Evolutionary conservation across 2,888 invertebrate genomes (phyloP).

Genomic region (Pardosa pseudoannulata): DNA sequence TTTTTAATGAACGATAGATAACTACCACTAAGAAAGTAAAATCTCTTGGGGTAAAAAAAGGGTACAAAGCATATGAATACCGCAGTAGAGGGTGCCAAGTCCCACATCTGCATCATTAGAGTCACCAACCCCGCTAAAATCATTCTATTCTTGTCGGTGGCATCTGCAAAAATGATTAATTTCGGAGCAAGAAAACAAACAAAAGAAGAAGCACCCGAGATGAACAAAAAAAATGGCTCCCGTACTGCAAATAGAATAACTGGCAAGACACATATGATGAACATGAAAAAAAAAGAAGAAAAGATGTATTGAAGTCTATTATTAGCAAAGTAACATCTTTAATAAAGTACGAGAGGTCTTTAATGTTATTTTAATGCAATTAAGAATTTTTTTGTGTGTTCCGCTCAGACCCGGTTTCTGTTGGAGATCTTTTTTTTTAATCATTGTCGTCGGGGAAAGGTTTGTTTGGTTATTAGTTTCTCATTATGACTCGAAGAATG

Average conservation of each 20-base stretch:
- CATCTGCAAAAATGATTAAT: slow-evolving; percentile 8
- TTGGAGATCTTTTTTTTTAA: not conserved
- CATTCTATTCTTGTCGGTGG: not conserved
- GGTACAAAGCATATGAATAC: not conserved
- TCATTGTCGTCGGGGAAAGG: not conserved
- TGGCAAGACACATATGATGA: slow-evolving; percentile 5
- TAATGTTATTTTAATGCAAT: not conserved
- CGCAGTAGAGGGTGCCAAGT: not conserved
- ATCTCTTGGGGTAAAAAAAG: no score
- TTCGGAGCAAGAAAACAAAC: not conserved
- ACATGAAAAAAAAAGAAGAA: not conserved
- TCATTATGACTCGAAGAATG: no score
- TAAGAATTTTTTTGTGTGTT: not conserved
- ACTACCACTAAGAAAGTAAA: no score
- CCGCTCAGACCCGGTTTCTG: no score
- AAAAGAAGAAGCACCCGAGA: not conserved
- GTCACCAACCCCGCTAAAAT: not conserved
- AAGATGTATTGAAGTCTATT: not conserved
- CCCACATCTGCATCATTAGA: slow-evolving; percentile 12
- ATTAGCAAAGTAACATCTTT: not conserved
- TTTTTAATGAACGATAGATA: no score
- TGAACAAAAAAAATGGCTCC: not conserved
- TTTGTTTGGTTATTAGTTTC: not conserved
- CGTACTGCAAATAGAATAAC: slow-evolving; percentile 11
- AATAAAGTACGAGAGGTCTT: not conserved